Evolutionary conservation across 2,888 invertebrate genomes (phyloP).

Genomic region (Petrolisthes cinctipes): DNA sequence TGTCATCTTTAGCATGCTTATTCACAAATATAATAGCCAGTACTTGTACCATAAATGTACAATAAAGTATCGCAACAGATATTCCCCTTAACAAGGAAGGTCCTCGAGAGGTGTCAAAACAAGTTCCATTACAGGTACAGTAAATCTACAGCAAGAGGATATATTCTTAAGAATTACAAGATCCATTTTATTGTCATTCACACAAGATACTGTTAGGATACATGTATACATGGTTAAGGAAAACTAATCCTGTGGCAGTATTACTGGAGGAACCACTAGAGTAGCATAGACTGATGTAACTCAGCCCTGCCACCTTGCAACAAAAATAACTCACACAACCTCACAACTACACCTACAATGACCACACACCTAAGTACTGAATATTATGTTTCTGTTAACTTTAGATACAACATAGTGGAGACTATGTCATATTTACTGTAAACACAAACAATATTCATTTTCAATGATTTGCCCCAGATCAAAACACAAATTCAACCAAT

Average conservation of each 20-base stretch:
- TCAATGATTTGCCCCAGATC: not conserved
- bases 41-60: slow-evolving; percentile 13
- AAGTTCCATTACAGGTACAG: slow-evolving; percentile 1
- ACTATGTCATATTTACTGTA: not conserved
- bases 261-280: slow-evolving; percentile 32
- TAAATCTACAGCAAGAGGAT: not conserved
- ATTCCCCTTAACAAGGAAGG: not conserved
- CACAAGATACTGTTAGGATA: slow-evolving; percentile 26
- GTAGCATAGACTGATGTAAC: slow-evolving; percentile 20
- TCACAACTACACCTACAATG: slow-evolving; percentile 7
- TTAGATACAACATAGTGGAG: not conserved
- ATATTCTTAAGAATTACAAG: slow-evolving; percentile 6
- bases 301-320: slow-evolving; percentile 21
- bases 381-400: not conserved
- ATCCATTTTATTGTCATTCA: slow-evolving; percentile 23
- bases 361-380: not conserved
- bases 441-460: not conserved
- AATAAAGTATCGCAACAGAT: slow-evolving; percentile 20
- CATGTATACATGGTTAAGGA: slow-evolving; percentile 27
- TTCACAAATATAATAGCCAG: slow-evolving; percentile 14
- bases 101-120: not conserved
- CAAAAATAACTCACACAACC: slow-evolving; percentile 35
- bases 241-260: slow-evolving; percentile 42
- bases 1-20: not conserved
- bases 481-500: not conserved